Evolutionary conservation across 2,888 invertebrate genomes (phyloP).

Genomic region (Drosophila gaucha): DNA sequence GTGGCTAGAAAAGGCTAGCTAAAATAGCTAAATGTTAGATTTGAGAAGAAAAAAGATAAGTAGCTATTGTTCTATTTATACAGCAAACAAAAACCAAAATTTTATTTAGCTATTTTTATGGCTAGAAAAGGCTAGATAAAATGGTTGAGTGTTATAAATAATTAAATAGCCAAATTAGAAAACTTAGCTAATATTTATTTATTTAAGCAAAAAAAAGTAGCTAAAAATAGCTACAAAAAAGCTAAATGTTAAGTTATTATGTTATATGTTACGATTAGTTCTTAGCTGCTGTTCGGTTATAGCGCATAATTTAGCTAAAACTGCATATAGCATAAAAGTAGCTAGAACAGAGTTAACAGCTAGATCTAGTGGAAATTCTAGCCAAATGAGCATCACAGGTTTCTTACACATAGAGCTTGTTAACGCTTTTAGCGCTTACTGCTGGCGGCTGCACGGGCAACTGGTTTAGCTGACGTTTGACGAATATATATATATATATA

Average conservation of each 20-base stretch:
- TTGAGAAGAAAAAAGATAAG: neutral
- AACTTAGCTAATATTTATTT: no score
- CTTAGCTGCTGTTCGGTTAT: no score
- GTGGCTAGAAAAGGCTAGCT: no score
- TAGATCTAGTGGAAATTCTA: neutral
- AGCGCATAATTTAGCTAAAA: neutral
- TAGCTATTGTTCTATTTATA: no score
- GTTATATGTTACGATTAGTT: no score
- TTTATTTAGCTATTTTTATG: no score
- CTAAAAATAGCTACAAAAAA: neutral
- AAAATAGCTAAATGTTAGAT: neutral
- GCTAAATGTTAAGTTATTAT: neutral
- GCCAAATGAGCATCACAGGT: neutral
- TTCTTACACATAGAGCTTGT: slow-evolving; percentile 4
- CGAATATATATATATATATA: neutral
- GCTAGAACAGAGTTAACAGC: neutral
- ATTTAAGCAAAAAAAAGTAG: no score
- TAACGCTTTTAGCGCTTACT: slow-evolving; percentile 17
- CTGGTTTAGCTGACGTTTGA: slow-evolving; percentile 49
- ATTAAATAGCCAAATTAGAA: no score
- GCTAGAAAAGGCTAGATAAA: no score
- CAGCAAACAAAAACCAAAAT: no score
- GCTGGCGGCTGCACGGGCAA: slow-evolving; percentile 44
- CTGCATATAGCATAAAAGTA: neutral
- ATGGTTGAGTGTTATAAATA: no score